Conservation (phyloP, 2,888 invertebrate species). For the Agriopis aurantiaria region DNA sequence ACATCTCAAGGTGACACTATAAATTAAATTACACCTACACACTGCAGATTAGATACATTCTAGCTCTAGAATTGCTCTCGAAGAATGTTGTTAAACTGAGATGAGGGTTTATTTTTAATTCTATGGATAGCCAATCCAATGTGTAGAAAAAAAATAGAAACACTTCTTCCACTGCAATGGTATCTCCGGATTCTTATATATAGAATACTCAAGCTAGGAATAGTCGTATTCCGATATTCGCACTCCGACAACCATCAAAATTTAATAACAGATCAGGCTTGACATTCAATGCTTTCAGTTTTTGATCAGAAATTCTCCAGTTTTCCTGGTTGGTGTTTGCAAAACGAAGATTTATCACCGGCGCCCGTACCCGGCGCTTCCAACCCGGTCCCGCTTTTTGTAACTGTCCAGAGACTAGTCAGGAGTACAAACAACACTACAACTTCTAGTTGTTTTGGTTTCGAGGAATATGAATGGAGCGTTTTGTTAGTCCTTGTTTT, state of each 20-base stretch:
- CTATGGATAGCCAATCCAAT: no score
- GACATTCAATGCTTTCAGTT: constrained; percentile 4
- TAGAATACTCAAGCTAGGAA: not conserved
- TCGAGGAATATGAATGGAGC: constrained; percentile 22
- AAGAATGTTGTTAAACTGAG: no score
- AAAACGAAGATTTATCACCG: constrained; percentile 66
- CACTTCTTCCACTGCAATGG: no score
- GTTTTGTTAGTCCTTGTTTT: constrained; percentile 9
- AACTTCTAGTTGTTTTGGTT: constrained; percentile 26
- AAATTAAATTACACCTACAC: no score
- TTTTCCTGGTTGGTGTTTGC: constrained; percentile 51
- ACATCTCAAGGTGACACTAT: no score
- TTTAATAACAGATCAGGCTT: not conserved
- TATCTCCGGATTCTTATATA: not conserved
- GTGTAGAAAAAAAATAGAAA: no score
- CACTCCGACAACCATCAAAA: not conserved
- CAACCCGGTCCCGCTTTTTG: constrained; percentile 46
- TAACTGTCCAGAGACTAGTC: constrained; percentile 40
- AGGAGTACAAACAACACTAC: constrained; percentile 22
- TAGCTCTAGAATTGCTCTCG: no score
- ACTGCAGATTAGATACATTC: no score
- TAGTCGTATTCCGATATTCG: not conserved
- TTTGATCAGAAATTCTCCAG: constrained; percentile 8
- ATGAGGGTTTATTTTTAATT: no score
- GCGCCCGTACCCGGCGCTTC: constrained; percentile 48